Base-by-base conservation (phyloP, 2,113 vertebrate species). In the Lophura nycthemera region DNA sequence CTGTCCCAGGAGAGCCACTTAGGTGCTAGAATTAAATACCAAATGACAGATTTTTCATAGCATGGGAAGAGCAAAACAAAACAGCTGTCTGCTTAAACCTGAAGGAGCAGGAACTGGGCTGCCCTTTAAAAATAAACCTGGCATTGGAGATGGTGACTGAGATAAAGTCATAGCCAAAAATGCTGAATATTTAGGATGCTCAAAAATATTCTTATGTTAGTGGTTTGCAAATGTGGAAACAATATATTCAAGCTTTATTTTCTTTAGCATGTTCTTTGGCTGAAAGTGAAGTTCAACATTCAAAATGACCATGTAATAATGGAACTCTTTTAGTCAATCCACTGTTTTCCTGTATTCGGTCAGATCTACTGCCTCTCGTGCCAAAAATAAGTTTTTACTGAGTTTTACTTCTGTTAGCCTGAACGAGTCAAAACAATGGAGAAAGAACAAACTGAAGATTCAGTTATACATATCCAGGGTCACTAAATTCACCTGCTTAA, bases 221-320 rank as follows among this genome's bases (percentile, higher is more conserved):
- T 91, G 95, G 96, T 96, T 97, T 97, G 93, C 96, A 97, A 96
- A 97, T 97, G 94, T 92, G 89, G 96, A 93, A 97, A 96, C 85
- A 95, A 92, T 94, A 88, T 97, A 96, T 96, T 91, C 85, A 69
- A 81, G 66, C 92, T 93, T 96, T 97, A 93, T 97, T 97, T 97
- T 96, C 84, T 94, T 95, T 92, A 92, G 91, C 48, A 1, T 96
- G 94, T 94, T 94, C 89, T 90, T 96, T 97, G 96, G 95, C 94
- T 92, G 84, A 5, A 64, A 95, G 81, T 75, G 83, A 72, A 97
- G 73, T 90, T 95, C 80, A 88, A 76, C 90, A 84, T 95, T 94
- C 76, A 73, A 84, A 95, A 81, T 84, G 90, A 94, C 76, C 94
- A 94, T 84, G 88, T 95, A 95, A 91, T 95, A 97, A 95, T 91